Evolutionary conservation across 37 sponge, comb jelly and placozoan species (phyloP), one percentile per base, ranked within the genome.

Genomic region (Halichondria panicea): DNA sequence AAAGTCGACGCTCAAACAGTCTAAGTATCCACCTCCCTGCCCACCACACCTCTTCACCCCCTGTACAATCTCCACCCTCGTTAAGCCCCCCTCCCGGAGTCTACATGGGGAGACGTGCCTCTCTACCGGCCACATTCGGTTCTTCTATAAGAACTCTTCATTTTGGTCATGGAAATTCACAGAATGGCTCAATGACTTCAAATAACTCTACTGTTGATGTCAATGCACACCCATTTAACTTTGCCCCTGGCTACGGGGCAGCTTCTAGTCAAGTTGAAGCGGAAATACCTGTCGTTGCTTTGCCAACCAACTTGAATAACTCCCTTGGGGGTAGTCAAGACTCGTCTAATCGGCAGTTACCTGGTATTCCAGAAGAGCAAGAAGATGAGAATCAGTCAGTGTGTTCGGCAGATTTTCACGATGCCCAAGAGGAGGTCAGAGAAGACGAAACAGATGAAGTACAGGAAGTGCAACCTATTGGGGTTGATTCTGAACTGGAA

Each of bases 41-140:
- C 39, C 28, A 36, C 0, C 18, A 5, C 43, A 43, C 48, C 1
- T 1, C 9, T 1, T 9, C 28, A 4, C 45, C 38, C 35, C 12
- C 43, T 1, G 7, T 33, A 1, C 74, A 72, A 31, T 33, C 37
- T 55, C 38, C 33, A 19, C 62, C 59, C 13, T 45, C 75, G 34
- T 37, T 72, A 21, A 41, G 40, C 1, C 56, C 73, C 50, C 66
- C 68, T 32, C n/a, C 59, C 0, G 73, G 59, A 3, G 63, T 66
- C 32, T 66, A 70, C 36, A 57, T 87, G 55, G 88, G 82, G n/a
- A 63, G 88, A 32, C 30, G 88, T n/a, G 55, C 75, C 39, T 87
- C 88, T 55, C 68, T 81, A 21, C 88, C 88, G 21, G 72, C 82
- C 0, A 46, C 24, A 0, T 87, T 87, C 60, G 80, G 70, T 1